phyloP scores from a whole-genome alignment of 1,140 invertebrate genomes.

The Listronotus bonariensis region DNA sequence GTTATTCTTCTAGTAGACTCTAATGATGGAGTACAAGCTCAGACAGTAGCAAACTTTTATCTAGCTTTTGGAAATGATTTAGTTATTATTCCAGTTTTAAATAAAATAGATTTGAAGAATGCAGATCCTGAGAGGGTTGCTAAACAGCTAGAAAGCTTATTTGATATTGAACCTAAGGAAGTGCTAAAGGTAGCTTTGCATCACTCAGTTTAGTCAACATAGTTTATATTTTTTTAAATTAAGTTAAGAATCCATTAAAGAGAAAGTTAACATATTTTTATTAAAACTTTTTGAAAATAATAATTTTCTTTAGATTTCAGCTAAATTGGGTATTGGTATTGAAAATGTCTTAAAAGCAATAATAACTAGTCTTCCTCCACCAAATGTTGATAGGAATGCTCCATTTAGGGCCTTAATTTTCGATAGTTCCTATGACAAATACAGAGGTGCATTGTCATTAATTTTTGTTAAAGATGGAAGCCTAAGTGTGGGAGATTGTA shows the following conservation, averaged over 20 bases:
- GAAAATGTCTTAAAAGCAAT: slow-evolving; percentile 76
- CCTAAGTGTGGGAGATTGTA: slow-evolving; percentile 69
- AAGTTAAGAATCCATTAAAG: too few relatives aligned
- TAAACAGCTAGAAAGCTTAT: slow-evolving; percentile 80
- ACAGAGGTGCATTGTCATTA: slow-evolving; percentile 81
- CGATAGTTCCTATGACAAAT: slow-evolving; percentile 93
- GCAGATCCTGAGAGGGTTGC: slow-evolving; percentile 83
- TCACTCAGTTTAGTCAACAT: not conserved
- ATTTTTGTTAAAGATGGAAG: slow-evolving; percentile 79
- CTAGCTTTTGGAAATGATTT: slow-evolving; percentile 84
- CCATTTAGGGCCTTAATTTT: slow-evolving; percentile 84
- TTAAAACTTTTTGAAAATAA: too few relatives aligned
- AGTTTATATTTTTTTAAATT: not conserved
- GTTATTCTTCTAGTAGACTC: slow-evolving; percentile 95
- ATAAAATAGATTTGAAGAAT: slow-evolving; percentile 95
- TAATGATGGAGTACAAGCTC: slow-evolving; percentile 96
- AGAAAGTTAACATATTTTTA: too few relatives aligned
- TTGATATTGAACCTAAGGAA: slow-evolving; percentile 76
- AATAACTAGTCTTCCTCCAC: slow-evolving; percentile 79
- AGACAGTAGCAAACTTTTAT: slow-evolving; percentile 97
- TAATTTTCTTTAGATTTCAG: slow-evolving; percentile 69
- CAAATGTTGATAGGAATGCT: slow-evolving; percentile 62
- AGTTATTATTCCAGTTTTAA: slow-evolving; percentile 89
- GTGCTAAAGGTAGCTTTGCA: slow-evolving; percentile 64
- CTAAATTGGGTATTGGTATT: slow-evolving; percentile 86